Percentiles rank a stretch among this genome's conserved stretches.
These are phyloP conservation scores for Cosmorhoe ocellata DNA, from an alignment of 2,888 invertebrate species.

Conservation along the genomic window DNA sequence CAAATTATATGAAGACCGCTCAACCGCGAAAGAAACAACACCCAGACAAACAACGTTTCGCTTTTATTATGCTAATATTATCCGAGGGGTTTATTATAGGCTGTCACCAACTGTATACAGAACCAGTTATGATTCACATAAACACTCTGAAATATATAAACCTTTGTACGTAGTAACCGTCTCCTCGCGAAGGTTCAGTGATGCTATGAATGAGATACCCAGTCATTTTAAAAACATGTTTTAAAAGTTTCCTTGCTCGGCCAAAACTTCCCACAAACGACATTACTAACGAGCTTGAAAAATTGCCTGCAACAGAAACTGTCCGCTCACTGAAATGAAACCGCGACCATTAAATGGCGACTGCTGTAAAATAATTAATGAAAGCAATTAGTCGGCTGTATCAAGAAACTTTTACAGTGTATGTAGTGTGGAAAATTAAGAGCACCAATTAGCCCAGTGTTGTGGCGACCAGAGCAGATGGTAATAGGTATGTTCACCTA, in stretches of 20 bases:
- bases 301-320: slow-evolving; percentile 2
- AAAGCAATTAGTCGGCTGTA: slow-evolving; percentile 14
- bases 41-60: slow-evolving; percentile 22
- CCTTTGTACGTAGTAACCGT: no score
- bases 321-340: slow-evolving; percentile 13
- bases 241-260: no score
- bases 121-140: slow-evolving; percentile 10
- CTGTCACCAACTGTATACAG: slow-evolving; percentile 14
- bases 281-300: background rate
- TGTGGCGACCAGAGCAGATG: background rate
- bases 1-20: slow-evolving; percentile 6
- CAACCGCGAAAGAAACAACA: slow-evolving; percentile 21
- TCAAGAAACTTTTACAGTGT: slow-evolving; percentile 15
- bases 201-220: no score
- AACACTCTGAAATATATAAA: background rate
- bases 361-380: slow-evolving; percentile 21
- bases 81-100: slow-evolving; percentile 10
- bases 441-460: slow-evolving; percentile 9
- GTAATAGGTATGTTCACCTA: slow-evolving; percentile 1
- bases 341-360: slow-evolving; percentile 16
- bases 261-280: no score
- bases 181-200: no score
- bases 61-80: slow-evolving; percentile 25
- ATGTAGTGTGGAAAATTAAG: slow-evolving; percentile 10
- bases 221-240: no score